Conservation (phyloP, 2,113 vertebrate species). For the Cairina moschata region DNA sequence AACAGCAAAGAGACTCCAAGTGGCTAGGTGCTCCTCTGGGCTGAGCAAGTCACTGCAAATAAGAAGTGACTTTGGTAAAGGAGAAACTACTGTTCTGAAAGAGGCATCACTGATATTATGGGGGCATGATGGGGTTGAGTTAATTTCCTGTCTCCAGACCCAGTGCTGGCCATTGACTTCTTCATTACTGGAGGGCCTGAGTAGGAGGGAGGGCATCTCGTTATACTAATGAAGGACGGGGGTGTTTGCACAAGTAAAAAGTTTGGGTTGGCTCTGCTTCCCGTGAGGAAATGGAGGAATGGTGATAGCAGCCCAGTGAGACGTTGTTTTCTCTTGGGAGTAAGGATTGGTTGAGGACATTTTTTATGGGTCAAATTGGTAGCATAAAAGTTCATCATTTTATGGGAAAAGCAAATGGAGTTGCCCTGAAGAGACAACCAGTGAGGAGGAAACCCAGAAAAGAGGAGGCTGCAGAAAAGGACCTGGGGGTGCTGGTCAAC, state of each 20-base stretch:
- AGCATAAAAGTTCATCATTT: not conserved
- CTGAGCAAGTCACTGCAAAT: not conserved
- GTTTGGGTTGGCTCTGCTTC: not conserved
- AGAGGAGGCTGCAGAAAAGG: not conserved
- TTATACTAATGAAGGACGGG: not conserved
- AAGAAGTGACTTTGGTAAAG: not conserved
- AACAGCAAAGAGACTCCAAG: not conserved
- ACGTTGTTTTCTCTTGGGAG: not conserved
- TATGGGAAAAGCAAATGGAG: not conserved
- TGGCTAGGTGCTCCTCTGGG: not conserved
- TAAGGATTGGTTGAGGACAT: not conserved
- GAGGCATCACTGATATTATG: not conserved
- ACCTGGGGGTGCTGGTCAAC: too few species aligned
- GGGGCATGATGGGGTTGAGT: not conserved
- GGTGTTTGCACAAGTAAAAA: not conserved
- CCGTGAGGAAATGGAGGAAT: not conserved
- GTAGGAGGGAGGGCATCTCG: not conserved
- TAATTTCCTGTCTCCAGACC: not conserved
- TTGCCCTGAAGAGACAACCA: not conserved
- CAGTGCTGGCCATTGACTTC: not conserved
- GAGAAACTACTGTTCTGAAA: not conserved
- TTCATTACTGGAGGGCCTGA: not conserved
- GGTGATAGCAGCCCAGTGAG: not conserved
- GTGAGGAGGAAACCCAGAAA: not conserved
- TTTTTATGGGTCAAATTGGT: not conserved